Percentiles rank a stretch among this genome's conserved stretches.
Evolutionary conservation across 2,113 vertebrate species (phyloP).

Genomic region (Chrysochloris asiatica): DNA sequence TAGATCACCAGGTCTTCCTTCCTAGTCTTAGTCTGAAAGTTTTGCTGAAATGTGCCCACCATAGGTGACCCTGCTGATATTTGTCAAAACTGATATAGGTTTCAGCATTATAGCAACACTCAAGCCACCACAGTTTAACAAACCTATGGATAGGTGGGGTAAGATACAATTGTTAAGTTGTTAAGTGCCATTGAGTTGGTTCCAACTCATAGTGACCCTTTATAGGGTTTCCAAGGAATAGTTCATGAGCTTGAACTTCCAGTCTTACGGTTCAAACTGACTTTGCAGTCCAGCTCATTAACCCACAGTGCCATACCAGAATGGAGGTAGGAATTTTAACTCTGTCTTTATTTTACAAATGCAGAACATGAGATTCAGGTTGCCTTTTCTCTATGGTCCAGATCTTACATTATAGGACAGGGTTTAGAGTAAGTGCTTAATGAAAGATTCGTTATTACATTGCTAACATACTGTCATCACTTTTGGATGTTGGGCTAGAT

Average conservation of each 20-base stretch:
- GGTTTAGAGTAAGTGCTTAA: neutral
- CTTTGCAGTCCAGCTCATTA: too few species aligned
- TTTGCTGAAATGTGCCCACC: neutral
- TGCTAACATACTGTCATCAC: neutral
- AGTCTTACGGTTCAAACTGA: too few species aligned
- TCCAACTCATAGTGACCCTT: too few species aligned
- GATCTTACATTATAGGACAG: neutral
- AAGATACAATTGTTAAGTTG: too few species aligned
- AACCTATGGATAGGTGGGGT: neutral
- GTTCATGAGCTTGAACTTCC: too few species aligned
- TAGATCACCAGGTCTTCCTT: neutral
- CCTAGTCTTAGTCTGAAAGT: neutral
- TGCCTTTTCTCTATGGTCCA: neutral
- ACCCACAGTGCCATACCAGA: too few species aligned
- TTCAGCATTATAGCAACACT: neutral
- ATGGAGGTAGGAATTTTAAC: neutral
- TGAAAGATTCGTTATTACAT: neutral
- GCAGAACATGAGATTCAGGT: neutral
- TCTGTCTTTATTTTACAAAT: neutral
- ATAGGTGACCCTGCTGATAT: neutral
- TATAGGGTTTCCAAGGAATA: too few species aligned
- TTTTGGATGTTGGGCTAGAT: constrained; percentile 9
- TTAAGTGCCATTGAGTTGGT: too few species aligned
- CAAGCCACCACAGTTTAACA: neutral
- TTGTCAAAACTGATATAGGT: neutral